These are phyloP conservation scores for Corythoichthys intestinalis DNA, from an alignment of 2,113 vertebrate species.

Conservation along the genomic window DNA sequence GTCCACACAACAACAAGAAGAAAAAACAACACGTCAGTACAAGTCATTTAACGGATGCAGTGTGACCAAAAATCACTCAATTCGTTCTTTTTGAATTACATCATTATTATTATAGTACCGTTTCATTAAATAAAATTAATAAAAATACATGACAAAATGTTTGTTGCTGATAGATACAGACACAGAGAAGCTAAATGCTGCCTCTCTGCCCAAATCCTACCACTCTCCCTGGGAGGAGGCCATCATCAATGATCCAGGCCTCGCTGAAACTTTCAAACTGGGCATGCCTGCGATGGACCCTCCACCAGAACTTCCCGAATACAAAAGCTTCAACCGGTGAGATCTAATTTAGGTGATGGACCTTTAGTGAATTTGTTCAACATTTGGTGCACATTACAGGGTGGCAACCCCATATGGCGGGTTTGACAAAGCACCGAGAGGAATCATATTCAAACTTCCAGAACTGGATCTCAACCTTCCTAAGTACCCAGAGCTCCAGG, in stretches of 20 bases:
- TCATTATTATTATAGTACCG: too few relatives aligned
- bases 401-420: constrained; percentile 95
- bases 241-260: constrained; percentile 84
- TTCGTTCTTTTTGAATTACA: too few relatives aligned
- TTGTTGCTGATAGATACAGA: constrained; percentile 77
- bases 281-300: constrained; percentile 79
- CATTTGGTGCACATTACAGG: constrained; percentile 65
- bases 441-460: constrained; percentile 93
- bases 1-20: too few relatives aligned
- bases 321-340: constrained; percentile 94
- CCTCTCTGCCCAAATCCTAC: constrained; percentile 84
- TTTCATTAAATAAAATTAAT: too few relatives aligned
- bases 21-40: too few relatives aligned
- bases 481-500: constrained; percentile 82
- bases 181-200: constrained; percentile 81
- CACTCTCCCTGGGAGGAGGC: constrained; percentile 96
- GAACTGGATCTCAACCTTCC: constrained; percentile 82
- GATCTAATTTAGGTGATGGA: neutral
- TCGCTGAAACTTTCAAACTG: constrained; percentile 82
- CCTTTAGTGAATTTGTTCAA: neutral
- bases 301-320: constrained; percentile 79
- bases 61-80: too few relatives aligned
- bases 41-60: too few relatives aligned
- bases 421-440: constrained; percentile 89
- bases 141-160: constrained; percentile 48